phyloP scores from a whole-genome alignment of 1,140 invertebrate species.

The Carcinoscorpius rotundicauda region DNA sequence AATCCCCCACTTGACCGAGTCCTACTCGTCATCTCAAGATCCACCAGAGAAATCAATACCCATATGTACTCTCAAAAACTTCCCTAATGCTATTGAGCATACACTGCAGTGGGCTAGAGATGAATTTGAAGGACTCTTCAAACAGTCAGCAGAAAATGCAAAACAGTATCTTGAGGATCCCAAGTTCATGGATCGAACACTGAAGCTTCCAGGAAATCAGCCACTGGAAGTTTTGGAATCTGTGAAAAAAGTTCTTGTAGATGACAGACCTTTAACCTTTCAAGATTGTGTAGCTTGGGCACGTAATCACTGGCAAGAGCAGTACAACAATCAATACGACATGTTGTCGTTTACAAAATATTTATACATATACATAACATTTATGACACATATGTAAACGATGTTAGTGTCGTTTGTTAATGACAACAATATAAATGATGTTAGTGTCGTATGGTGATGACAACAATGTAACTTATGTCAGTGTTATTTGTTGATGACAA shows the following conservation, averaged over 20 bases:
- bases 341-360: conserved; percentile 92
- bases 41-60: conserved; percentile 98
- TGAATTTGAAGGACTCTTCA: conserved; percentile 89
- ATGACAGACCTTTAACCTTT: conserved; percentile 68
- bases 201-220: conserved; percentile 77
- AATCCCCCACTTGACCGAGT: conserved; percentile 81
- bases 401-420: too few species aligned
- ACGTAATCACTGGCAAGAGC: conserved; percentile 76
- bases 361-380: too few species aligned
- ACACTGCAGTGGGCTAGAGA: conserved; percentile 92
- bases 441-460: too few species aligned
- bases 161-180: conserved; percentile 60
- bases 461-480: too few species aligned
- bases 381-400: too few species aligned
- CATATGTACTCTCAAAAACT: conserved; percentile 97
- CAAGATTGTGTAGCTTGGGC: conserved; percentile 87
- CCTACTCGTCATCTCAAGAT: conserved; percentile 95
- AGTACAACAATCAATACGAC: conserved; percentile 88
- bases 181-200: conserved; percentile 67
- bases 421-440: too few species aligned
- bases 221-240: conserved; percentile 62
- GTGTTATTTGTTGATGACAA: too few species aligned
- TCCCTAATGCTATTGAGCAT: conserved; percentile 98
- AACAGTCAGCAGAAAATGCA: conserved; percentile 78
- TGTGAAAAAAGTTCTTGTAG: conserved; percentile 72